phyloP scores from a whole-genome alignment of 2,888 invertebrate genomes.

The Macroteleia sp. region DNA sequence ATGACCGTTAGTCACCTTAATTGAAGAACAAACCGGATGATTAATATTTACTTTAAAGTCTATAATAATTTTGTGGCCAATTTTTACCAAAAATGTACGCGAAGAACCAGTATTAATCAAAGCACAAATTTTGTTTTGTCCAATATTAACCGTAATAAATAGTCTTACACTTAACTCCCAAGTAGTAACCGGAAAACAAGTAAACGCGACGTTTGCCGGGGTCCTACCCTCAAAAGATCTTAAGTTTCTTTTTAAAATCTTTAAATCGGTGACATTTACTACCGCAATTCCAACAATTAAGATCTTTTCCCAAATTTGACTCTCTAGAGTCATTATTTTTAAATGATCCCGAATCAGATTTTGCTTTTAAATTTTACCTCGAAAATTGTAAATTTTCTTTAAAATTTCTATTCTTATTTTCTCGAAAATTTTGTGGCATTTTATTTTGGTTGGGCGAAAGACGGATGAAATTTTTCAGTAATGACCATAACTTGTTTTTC shows the following conservation, averaged over 20 bases:
- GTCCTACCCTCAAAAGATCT: slow-evolving; percentile 19
- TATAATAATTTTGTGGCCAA: slow-evolving; percentile 1
- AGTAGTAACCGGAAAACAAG: slow-evolving; percentile 33
- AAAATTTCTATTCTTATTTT: no score
- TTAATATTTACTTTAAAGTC: background rate
- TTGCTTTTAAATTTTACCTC: background rate
- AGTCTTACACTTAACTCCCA: slow-evolving; percentile 23
- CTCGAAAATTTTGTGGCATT: background rate
- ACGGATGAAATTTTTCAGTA: slow-evolving; percentile 1
- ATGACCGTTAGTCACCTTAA: slow-evolving; percentile 9
- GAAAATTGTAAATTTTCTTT: no score
- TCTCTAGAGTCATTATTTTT: background rate
- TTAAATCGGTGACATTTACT: slow-evolving; percentile 6
- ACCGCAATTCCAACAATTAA: slow-evolving; percentile 30
- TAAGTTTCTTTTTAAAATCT: background rate
- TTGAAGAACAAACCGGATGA: background rate
- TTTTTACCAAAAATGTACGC: slow-evolving; percentile 20
- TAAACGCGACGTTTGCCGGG: background rate
- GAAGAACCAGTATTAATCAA: slow-evolving; percentile 30
- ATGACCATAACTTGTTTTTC: slow-evolving; percentile 8
- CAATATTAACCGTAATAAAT: background rate
- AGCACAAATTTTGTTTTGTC: background rate
- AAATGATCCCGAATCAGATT: background rate
- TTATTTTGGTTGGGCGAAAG: slow-evolving; percentile 9
- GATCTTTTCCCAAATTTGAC: background rate